These are phyloP conservation scores for Oegoconia quadripuncta DNA, from an alignment of 2,888 invertebrate genomes.

Conservation along the genomic window DNA sequence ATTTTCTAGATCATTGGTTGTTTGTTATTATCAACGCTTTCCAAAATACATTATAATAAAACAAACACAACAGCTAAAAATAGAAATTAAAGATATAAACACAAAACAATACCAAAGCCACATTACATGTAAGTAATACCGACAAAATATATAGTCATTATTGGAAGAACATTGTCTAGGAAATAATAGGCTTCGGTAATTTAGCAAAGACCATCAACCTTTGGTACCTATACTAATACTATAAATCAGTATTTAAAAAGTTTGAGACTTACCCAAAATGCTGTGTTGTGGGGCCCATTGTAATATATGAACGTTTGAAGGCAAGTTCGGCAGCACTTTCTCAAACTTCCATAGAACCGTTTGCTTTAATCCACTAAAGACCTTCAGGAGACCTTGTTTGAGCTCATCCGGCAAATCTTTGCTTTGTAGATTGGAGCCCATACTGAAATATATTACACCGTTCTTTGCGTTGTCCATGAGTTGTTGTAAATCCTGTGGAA, in stretches of 20 bases:
- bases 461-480: slow-evolving; percentile 44
- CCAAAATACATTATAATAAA: too few relatives aligned
- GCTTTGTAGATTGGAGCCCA: slow-evolving; percentile 52
- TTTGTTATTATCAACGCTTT: too few relatives aligned
- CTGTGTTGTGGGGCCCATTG: slow-evolving; percentile 53
- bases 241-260: too few relatives aligned
- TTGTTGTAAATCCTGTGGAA: slow-evolving; percentile 38
- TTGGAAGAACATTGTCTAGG: too few relatives aligned
- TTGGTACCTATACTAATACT: neutral
- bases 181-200: too few relatives aligned
- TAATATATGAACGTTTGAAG: slow-evolving; percentile 45
- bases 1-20: too few relatives aligned
- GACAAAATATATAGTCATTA: too few relatives aligned
- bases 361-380: slow-evolving; percentile 49
- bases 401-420: slow-evolving; percentile 35
- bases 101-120: too few relatives aligned
- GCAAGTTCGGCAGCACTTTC: slow-evolving; percentile 33
- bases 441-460: slow-evolving; percentile 57
- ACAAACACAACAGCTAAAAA: too few relatives aligned
- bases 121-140: too few relatives aligned
- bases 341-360: slow-evolving; percentile 61
- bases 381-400: slow-evolving; percentile 33
- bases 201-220: neutral
- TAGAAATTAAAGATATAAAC: too few relatives aligned
- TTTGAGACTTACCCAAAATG: slow-evolving; percentile 37